Conservation (phyloP, 2,888 invertebrate genomes). For the Campaea margaritaria region DNA sequence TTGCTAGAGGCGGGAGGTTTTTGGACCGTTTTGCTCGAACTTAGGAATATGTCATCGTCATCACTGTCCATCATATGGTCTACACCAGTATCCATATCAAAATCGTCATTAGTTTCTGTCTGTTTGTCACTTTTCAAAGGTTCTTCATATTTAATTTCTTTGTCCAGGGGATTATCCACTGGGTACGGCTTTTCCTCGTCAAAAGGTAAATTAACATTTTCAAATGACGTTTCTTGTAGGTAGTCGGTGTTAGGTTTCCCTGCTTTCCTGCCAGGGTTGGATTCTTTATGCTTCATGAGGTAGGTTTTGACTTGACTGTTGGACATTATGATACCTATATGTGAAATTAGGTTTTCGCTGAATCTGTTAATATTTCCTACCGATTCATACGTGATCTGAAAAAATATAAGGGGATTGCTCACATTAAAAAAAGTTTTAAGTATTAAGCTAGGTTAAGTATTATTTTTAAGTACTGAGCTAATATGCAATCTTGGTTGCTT, state of each 20-base stretch:
- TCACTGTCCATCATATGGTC: conserved; percentile 16
- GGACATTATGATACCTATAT: conserved; percentile 48
- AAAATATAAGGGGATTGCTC: conserved; percentile 12
- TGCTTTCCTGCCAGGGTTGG: conserved; percentile 5
- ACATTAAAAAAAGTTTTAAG: not conserved
- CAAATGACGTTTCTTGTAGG: conserved; percentile 33
- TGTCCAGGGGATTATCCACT: conserved; percentile 8
- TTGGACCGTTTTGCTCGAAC: conserved; percentile 4
- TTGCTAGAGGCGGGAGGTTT: conserved; percentile 14
- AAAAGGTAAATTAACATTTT: conserved; percentile 32
- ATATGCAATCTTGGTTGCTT: no score
- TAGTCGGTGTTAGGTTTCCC: conserved; percentile 23
- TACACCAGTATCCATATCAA: conserved; percentile 19
- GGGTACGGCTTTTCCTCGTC: conserved; percentile 26
- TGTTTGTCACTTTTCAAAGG: conserved; percentile 9
- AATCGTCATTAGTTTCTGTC: conserved; percentile 10
- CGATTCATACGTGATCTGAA: conserved; percentile 54
- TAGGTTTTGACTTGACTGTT: conserved; percentile 51
- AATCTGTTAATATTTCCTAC: conserved; percentile 55
- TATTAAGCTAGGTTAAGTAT: no score
- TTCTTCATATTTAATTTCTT: conserved; percentile 23
- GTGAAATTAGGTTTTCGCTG: conserved; percentile 50
- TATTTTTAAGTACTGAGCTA: no score
- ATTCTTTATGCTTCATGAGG: conserved; percentile 42
- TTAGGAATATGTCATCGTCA: conserved; percentile 18